Evolutionary conservation across 2,113 vertebrate genomes (phyloP), one percentile per base, ranked within the genome.

Genomic region (Ciconia stormi): DNA sequence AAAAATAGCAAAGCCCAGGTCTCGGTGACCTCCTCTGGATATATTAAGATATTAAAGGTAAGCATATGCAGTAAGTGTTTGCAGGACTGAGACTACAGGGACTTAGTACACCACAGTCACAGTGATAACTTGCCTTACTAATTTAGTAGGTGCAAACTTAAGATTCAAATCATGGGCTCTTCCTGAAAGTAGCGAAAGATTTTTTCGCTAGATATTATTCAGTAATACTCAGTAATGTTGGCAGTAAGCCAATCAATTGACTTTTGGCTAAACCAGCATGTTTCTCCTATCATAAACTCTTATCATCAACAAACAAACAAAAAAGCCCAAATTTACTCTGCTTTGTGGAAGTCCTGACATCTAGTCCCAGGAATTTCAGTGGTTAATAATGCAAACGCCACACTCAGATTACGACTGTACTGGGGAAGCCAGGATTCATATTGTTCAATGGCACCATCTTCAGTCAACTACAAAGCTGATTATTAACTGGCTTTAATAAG

Each of bases 401-500:
- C 56, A 13, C 7, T 61, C 34, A 21, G 61, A 40, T 85, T 56
- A n/a, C 4, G 3, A 6, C 16, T 84, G 36, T 20, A n/a, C 47
- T 0, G 0, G 38, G 30, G 34, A 79, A 76, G 40, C 36, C 0
- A 0, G n/a, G 47, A 46, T 17, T 80, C 58, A 5, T 72, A 2
- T 62, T 95, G 66, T 85, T 96, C 70, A 76, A 21, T 78, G 94
- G 87, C 91, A 95, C 65, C 84, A 90, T 96, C 87, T 90, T 80
- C 90, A 90, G 77, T 91, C 87, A 90, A n/a, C 46, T 85, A 14
- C 47, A 86, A 69, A 90, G 71, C 53, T 71, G 32, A 58, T 79
- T 36, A 42, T 90, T 80, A 88, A 61, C 49, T 88, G 32, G 8
- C 32, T 66, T 71, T 77, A 82, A 65, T 38, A 71, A 62, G 42